phyloP scores from a whole-genome alignment of 2,113 vertebrate species.

The Castor canadensis region DNA sequence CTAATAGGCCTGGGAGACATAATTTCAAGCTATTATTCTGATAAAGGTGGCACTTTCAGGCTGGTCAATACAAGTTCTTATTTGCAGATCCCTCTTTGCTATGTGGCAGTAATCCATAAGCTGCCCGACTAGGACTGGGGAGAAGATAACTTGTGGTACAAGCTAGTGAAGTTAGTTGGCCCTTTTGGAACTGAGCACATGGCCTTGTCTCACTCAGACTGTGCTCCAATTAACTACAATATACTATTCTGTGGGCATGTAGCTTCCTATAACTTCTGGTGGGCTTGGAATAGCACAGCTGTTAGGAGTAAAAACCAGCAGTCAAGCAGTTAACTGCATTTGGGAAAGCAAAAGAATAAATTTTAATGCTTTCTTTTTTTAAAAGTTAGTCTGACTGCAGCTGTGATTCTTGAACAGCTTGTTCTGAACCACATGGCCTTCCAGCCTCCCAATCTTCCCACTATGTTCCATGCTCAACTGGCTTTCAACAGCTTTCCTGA shows the following conservation, averaged over 20 bases:
- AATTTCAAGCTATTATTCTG: background rate
- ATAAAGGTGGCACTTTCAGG: background rate
- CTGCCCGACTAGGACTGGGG: background rate
- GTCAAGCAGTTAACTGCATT: conserved; percentile 64
- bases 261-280: background rate
- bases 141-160: background rate
- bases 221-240: background rate
- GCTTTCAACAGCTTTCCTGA: conserved; percentile 67
- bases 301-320: conserved; percentile 49
- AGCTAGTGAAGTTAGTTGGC: background rate
- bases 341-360: background rate
- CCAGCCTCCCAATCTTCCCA: conserved; percentile 59
- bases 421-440: conserved; percentile 64
- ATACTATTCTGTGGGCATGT: background rate
- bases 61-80: background rate
- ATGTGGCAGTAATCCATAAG: background rate
- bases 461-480: conserved; percentile 53
- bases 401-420: conserved; percentile 74
- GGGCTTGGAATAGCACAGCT: background rate
- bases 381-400: conserved; percentile 66
- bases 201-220: background rate
- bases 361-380: conserved; percentile 40
- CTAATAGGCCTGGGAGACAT: background rate
- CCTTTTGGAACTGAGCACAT: background rate
- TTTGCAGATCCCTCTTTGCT: background rate